Evolutionary conservation across 2,888 invertebrate genomes (phyloP), one percentile per base, ranked within the genome.

Genomic region (Coecobrya sp.): DNA sequence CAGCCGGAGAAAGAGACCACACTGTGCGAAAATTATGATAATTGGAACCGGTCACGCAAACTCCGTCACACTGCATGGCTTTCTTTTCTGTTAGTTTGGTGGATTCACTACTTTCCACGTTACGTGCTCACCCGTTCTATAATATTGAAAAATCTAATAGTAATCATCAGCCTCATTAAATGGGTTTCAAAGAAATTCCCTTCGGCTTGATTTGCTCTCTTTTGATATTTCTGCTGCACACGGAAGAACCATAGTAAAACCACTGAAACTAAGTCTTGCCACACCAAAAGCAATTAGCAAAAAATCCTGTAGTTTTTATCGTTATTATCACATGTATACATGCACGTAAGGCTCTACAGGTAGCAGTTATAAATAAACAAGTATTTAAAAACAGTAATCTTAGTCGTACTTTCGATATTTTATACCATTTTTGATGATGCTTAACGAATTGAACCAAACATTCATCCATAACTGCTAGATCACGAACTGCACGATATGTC

Each of bases 1-100:
- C 0, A 68, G 22, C 7, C 13, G 11, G 25, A 86, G 68, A 36
- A 52, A 81, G 68, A 55, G 92, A 89, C 92, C 89, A 92, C 89
- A 86, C 86, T 86, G 92, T 89, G 92, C 76, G 86, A 93, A 93
- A 93, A 93, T 93, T 93, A 93, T 93, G 93, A 92, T 93, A 93
- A 93, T 93, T 93, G 92, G 62, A n/a, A 27, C 85, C 76, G 86
- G 92, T 91, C 93, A 93, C 93, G 93, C 93, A 86, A 93, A n/a
- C 55, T 73, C 70, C 0, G 42, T 1, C 65, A 65, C 5, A 13
- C 27, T 65, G 27, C 65, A 65, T 25, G 65, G n/a, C n/a, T 55
- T 19, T 19, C 55, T n/a, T 25, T 13, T 25, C 13, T 65, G 59
- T 59, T 22, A 4, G 13, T 16, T 7, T 27, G 36, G 52, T 59